Base-by-base conservation (phyloP, 1,140 invertebrate genomes). In the Micrasema longulum region DNA sequence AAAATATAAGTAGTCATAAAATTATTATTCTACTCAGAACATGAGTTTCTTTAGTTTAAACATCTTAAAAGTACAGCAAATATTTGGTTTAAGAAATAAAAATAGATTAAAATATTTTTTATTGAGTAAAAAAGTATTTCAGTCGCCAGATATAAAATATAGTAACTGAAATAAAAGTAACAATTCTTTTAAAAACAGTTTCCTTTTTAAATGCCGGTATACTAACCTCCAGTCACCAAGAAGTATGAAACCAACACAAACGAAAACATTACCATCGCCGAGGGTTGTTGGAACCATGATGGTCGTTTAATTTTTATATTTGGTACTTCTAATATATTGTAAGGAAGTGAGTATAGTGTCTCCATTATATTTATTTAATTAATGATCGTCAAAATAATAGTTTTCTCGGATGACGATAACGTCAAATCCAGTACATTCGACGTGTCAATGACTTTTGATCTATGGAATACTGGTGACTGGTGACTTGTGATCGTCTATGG, bases 171-270 rank as follows among this genome's bases (percentile, higher is more conserved):
- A n/a, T n/a, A n/a, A n/a, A n/a, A n/a, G n/a, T n/a, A n/a, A n/a
- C n/a, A n/a, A n/a, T n/a, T n/a, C n/a, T n/a, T n/a, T n/a, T n/a
- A n/a, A n/a, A n/a, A n/a, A n/a, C n/a, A n/a, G n/a, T n/a, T n/a
- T n/a, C n/a, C n/a, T n/a, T n/a, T n/a, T n/a, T n/a, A 64, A 53
- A 68, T 55, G 43, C 45, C 60, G 68, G 67, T 52, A 71, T 12
- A 78, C 84, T 89, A 87, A 97, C 97, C 97, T 90, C 97, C 97
- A 63, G 97, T 99, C 41, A 99, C 97, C 72, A 99, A 86, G 86
- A 99, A 99, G 83, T 99, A 99, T 2, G 97, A 98, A 18, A 95
- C 83, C 38, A 99, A 83, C 38, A 99, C 92, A 57, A 97, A 84
- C 11, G 93, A 89, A 84, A 97, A 99, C 69, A 97, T 92, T 71